A percentile compares a stretch with the other conserved stretches of the same genome.
phyloP scores from a whole-genome alignment of 2,797 vertebrate species.

The Poecilia velifera region DNA sequence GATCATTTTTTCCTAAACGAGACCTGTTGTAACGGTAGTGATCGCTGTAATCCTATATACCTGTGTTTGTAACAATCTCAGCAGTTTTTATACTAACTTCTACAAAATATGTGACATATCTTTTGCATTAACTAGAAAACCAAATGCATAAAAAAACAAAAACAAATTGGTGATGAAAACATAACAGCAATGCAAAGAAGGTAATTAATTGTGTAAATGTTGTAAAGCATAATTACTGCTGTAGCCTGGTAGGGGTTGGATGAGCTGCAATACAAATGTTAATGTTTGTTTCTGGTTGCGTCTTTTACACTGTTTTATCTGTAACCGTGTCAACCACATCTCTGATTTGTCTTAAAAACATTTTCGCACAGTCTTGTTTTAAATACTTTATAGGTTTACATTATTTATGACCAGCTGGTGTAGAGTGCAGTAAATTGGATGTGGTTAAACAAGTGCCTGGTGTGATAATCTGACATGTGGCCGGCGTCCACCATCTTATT shows the following conservation, averaged over 20 bases:
- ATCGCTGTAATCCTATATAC: constrained; percentile 37
- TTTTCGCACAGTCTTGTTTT: constrained; percentile 58
- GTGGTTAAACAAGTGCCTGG: constrained; percentile 78
- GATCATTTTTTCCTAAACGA: constrained; percentile 51
- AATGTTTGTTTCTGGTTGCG: constrained; percentile 19
- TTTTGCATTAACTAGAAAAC: constrained; percentile 40
- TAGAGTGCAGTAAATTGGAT: constrained; percentile 61
- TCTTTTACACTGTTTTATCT: constrained; percentile 25
- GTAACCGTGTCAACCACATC: neutral
- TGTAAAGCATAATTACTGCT: constrained; percentile 43
- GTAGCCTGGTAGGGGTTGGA: constrained; percentile 32
- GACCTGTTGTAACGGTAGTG: constrained; percentile 37
- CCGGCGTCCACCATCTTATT: constrained; percentile 49
- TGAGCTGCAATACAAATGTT: constrained; percentile 30
- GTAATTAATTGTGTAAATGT: constrained; percentile 45
- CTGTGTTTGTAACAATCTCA: constrained; percentile 49
- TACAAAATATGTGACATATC: constrained; percentile 49
- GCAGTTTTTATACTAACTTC: constrained; percentile 63
- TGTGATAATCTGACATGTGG: constrained; percentile 55
- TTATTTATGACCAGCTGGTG: constrained; percentile 61
- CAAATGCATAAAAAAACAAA: constrained; percentile 4
- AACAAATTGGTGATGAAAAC: constrained; percentile 36
- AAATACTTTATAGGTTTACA: constrained; percentile 44
- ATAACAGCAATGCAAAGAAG: constrained; percentile 27
- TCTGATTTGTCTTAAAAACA: constrained; percentile 5